These are phyloP conservation scores for Psittacula cyanocephala DNA, from an alignment of 2,113 vertebrate species.

Conservation along the genomic window DNA sequence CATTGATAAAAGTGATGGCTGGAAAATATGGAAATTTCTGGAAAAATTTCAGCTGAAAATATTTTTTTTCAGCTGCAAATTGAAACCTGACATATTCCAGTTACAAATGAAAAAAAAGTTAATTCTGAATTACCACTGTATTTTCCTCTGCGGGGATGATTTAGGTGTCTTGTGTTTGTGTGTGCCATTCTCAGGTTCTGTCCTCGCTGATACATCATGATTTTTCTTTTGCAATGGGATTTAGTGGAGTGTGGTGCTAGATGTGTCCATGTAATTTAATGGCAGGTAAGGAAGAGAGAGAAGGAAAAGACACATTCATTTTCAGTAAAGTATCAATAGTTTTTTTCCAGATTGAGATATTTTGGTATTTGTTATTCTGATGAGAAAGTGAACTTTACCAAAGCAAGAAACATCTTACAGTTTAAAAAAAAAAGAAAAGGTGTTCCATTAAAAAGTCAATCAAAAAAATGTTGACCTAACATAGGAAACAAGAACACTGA, in stretches of 20 bases:
- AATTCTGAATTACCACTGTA: not conserved
- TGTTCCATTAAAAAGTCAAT: not conserved
- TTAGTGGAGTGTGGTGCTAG: not conserved
- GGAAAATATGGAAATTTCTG: not conserved
- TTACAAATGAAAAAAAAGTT: not conserved
- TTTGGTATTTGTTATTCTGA: not conserved
- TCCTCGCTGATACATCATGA: not conserved
- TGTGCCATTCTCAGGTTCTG: not conserved
- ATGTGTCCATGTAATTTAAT: slow-evolving; percentile 1
- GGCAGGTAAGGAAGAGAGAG: slow-evolving; percentile 13
- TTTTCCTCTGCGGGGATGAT: not conserved
- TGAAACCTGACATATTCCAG: not conserved
- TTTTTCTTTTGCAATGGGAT: not conserved
- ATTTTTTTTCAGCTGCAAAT: not conserved
- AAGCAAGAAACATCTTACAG: not conserved
- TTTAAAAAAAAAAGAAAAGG: no score
- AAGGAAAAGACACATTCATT: not conserved
- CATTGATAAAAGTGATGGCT: not conserved
- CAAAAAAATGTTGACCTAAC: not conserved
- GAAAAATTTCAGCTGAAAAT: not conserved
- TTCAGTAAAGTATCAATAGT: not conserved
- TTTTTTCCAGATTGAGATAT: not conserved
- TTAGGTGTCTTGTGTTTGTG: not conserved
- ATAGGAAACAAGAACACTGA: not conserved
- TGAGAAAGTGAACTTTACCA: not conserved